phyloP scores from a whole-genome alignment of 1,140 invertebrate genomes.

The Penaeus indicus region DNA sequence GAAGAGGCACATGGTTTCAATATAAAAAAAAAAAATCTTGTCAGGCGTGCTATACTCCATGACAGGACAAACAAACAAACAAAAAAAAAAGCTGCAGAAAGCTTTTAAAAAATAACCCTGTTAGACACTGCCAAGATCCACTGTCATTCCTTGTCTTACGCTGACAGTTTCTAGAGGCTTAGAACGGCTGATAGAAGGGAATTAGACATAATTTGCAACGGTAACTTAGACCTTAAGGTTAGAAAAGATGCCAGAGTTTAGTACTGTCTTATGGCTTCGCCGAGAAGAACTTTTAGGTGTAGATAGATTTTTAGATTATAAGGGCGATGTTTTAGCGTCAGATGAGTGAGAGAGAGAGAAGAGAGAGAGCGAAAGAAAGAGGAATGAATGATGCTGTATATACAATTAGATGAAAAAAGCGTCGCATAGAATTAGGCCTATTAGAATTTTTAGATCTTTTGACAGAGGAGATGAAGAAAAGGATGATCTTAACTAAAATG shows the following conservation, averaged over 20 bases:
- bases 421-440: conserved; percentile 28
- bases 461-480: background rate
- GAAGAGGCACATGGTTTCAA: too few species aligned
- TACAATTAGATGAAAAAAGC: conserved; percentile 44
- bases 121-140: background rate
- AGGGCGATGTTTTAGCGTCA: background rate
- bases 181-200: conserved; percentile 60
- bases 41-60: too few species aligned
- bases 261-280: too few species aligned
- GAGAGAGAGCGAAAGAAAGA: too few species aligned
- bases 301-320: conserved; percentile 41
- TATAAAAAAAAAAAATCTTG: too few species aligned
- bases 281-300: conserved; percentile 31
- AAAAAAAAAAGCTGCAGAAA: background rate
- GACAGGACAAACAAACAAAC: too few species aligned
- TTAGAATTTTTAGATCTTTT: conserved; percentile 16
- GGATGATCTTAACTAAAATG: too few species aligned
- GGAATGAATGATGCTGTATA: conserved; percentile 38
- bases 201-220: conserved; percentile 44
- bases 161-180: conserved; percentile 63
- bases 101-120: background rate
- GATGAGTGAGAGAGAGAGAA: background rate
- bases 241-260: too few species aligned
- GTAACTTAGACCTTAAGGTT: conserved; percentile 35
- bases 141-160: conserved; percentile 53